Conservation (phyloP, 2,113 vertebrate species). For the Phyllostomus hastatus region DNA sequence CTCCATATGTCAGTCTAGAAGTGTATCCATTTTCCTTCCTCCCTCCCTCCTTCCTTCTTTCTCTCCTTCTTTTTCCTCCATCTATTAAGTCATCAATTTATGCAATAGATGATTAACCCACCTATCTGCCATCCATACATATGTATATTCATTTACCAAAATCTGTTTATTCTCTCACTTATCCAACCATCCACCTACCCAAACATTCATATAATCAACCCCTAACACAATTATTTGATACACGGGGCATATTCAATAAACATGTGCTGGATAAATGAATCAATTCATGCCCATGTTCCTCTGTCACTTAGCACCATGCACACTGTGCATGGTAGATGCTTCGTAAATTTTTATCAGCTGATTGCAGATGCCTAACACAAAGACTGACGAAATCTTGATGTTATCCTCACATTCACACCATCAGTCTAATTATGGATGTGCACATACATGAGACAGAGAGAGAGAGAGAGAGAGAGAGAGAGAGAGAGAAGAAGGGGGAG, state of each 20-base stretch:
- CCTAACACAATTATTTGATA: background rate
- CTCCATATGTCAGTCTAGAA: background rate
- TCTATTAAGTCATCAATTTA: background rate
- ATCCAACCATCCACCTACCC: background rate
- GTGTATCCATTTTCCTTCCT: background rate
- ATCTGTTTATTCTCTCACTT: background rate
- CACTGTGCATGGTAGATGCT: background rate
- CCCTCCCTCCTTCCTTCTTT: background rate
- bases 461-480: too few species aligned
- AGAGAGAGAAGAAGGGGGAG: fast-evolving
- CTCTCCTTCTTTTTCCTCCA: background rate
- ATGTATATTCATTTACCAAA: background rate
- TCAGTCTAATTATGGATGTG: background rate
- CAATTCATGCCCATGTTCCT: background rate
- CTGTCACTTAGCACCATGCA: background rate
- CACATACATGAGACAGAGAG: background rate
- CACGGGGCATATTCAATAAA: background rate
- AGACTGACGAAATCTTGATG: background rate
- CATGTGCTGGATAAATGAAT: background rate
- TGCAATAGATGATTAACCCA: background rate
- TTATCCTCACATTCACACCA: background rate
- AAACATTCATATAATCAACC: background rate
- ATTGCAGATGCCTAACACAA: background rate
- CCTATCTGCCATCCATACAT: background rate
- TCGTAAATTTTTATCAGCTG: background rate